These are phyloP conservation scores for Bambusicola thoracicus DNA, from an alignment of 2,113 vertebrate species.

Conservation along the genomic window DNA sequence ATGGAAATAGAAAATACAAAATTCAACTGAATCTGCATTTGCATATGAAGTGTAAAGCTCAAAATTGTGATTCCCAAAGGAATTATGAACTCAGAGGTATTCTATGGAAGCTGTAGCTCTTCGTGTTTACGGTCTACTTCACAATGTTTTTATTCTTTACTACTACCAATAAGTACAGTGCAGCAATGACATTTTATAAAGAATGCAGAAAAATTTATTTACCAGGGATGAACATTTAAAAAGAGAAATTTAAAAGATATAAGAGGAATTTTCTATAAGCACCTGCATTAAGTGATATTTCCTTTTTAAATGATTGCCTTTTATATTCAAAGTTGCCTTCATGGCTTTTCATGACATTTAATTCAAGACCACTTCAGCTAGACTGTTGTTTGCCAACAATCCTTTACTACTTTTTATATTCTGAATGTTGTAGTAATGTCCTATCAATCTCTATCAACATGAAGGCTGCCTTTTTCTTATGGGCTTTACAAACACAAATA, in stretches of 20 bases:
- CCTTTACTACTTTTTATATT: neutral
- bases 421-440: neutral
- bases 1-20: neutral
- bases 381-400: constrained; percentile 5
- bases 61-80: neutral
- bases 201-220: neutral
- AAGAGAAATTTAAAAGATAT: neutral
- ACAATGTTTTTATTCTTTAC: neutral
- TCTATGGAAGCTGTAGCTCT: neutral
- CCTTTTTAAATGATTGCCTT: constrained; percentile 4
- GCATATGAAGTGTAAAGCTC: neutral
- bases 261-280: neutral
- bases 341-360: neutral
- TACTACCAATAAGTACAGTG: neutral
- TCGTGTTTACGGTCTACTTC: neutral
- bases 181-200: neutral
- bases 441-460: neutral
- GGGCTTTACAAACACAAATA: neutral
- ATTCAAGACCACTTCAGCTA: constrained; percentile 16
- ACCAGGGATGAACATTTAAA: neutral
- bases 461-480: neutral
- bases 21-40: neutral
- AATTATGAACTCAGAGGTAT: neutral
- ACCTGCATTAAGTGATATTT: neutral
- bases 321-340: neutral